Percentiles rank a stretch among this genome's conserved stretches.
Evolutionary conservation across 1,140 invertebrate species (phyloP).

Genomic region (Hestina assimilis): DNA sequence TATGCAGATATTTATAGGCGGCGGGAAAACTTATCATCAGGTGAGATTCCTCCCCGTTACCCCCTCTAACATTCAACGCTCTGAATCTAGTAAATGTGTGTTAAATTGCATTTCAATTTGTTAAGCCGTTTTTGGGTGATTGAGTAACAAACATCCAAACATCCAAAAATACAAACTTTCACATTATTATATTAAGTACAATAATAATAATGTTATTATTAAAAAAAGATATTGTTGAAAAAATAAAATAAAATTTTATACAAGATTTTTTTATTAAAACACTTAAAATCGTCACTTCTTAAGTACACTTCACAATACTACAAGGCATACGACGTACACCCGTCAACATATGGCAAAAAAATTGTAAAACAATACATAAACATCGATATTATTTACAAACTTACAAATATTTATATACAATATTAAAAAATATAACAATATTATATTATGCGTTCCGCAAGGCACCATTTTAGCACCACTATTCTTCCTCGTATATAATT

Average conservation of each 20-base stretch:
- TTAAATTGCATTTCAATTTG: too few relatives aligned
- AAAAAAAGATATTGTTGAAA: background rate
- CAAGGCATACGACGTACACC: conserved; percentile 16
- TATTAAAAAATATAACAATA: conserved; percentile 33
- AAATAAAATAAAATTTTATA: conserved; percentile 18
- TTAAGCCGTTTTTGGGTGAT: too few relatives aligned
- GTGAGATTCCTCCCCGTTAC: too few relatives aligned
- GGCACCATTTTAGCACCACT: conserved; percentile 56
- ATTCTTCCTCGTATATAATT: conserved; percentile 13
- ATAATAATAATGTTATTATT: too few relatives aligned
- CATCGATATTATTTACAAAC: conserved; percentile 51
- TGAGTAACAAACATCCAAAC: too few relatives aligned
- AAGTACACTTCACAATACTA: conserved; percentile 57
- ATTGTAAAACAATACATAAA: conserved; percentile 48
- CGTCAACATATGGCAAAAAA: conserved; percentile 48
- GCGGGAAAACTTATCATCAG: too few relatives aligned
- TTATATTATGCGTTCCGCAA: conserved; percentile 30
- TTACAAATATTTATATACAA: conserved; percentile 49
- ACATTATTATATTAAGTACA: too few relatives aligned
- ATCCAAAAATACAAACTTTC: too few relatives aligned
- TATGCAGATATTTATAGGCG: too few relatives aligned
- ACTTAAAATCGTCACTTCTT: conserved; percentile 58
- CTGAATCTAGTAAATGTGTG: too few relatives aligned
- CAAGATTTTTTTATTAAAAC: conserved; percentile 50
- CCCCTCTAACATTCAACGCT: too few relatives aligned